Conservation (phyloP, 2,797 vertebrate species). For the Carcharodon carcharias region DNA sequence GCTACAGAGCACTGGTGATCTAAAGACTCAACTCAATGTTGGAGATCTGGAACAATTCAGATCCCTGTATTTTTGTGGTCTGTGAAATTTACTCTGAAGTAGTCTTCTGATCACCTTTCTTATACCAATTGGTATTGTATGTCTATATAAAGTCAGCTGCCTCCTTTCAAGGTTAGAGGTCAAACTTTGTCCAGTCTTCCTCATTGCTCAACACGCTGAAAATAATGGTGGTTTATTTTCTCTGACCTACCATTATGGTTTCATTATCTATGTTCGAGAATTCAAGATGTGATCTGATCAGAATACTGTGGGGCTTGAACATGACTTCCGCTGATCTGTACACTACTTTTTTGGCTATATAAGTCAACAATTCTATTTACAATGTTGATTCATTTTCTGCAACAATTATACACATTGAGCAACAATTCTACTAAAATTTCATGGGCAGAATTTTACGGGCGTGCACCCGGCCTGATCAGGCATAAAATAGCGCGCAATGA, state of each 20-base stretch:
- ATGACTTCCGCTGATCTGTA: not conserved
- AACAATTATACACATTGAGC: not conserved
- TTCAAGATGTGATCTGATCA: no score
- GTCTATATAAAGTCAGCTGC: not conserved
- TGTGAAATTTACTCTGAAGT: not conserved
- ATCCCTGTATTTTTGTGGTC: not conserved
- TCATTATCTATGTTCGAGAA: not conserved
- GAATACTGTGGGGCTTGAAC: not conserved
- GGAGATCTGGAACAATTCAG: not conserved
- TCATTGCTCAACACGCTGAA: not conserved
- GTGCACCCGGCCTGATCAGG: no score
- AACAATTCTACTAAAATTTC: not conserved
- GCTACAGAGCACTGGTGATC: not conserved
- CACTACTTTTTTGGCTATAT: not conserved
- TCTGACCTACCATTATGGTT: not conserved
- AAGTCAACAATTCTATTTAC: not conserved
- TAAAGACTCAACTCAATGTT: not conserved
- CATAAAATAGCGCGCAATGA: no score
- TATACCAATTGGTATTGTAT: not conserved
- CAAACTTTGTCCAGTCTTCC: not conserved
- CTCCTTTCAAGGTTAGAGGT: not conserved
- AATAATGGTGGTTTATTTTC: not conserved
- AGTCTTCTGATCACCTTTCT: not conserved
- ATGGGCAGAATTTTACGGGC: no score
- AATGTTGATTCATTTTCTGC: not conserved